A percentile compares a stretch with the other conserved stretches of the same genome.
These are phyloP conservation scores for Rhegmatorhina hoffmannsi DNA, from an alignment of 2,113 vertebrate genomes.

Conservation along the genomic window DNA sequence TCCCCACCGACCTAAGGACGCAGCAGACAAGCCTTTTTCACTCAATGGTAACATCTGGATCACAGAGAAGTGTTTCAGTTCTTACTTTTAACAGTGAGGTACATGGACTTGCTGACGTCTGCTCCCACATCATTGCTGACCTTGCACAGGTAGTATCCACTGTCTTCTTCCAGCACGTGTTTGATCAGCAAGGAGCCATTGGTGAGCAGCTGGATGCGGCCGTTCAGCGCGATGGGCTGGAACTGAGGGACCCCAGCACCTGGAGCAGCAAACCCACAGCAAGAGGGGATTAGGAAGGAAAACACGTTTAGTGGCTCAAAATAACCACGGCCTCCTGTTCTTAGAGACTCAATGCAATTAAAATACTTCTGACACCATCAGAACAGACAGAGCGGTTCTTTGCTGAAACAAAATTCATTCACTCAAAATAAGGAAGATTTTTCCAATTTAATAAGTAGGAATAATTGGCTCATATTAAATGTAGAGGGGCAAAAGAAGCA, in stretches of 20 bases:
- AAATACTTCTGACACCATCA: background rate
- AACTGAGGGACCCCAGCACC: conserved; percentile 97
- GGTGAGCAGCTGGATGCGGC: conserved; percentile 92
- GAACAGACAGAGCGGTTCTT: accelerated
- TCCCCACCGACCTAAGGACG: background rate
- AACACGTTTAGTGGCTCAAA: background rate
- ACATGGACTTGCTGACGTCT: conserved; percentile 99
- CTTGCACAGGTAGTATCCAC: conserved; percentile 99
- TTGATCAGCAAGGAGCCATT: conserved; percentile 97
- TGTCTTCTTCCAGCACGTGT: conserved; percentile 97
- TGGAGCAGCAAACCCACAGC: background rate
- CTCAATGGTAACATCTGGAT: conserved; percentile 26
- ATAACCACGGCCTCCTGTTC: background rate
- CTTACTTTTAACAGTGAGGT: conserved; percentile 99
- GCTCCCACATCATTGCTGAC: conserved; percentile 99
- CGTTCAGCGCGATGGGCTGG: conserved; percentile 93
- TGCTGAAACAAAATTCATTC: background rate
- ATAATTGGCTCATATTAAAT: background rate
- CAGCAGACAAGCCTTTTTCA: conserved; percentile 14
- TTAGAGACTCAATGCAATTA: background rate
- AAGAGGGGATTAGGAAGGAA: background rate
- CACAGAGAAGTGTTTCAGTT: conserved; percentile 69
- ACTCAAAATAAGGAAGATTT: background rate
- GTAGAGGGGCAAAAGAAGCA: background rate
- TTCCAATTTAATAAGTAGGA: background rate